Percentiles rank a stretch among this genome's conserved stretches.
Conservation (phyloP, 2,113 vertebrate genomes). For the Sigmodon hispidus region DNA sequence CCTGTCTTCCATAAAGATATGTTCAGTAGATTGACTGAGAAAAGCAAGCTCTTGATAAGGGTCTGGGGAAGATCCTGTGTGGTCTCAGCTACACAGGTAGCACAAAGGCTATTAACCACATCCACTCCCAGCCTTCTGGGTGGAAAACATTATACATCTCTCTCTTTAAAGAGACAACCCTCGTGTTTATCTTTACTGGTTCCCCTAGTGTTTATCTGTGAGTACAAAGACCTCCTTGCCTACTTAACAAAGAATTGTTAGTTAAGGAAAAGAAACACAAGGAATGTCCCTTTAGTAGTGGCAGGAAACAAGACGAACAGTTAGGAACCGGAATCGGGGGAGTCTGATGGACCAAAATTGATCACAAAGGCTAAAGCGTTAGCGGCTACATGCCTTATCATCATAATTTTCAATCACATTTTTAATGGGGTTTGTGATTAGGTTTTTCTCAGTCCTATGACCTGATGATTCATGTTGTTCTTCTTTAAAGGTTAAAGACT, state of each 20-base stretch:
- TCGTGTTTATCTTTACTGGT: background rate
- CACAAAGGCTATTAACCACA: background rate
- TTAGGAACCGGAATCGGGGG: background rate
- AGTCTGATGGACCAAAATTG: background rate
- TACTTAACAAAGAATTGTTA: background rate
- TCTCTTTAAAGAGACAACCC: background rate
- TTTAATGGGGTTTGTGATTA: background rate
- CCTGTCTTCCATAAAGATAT: background rate
- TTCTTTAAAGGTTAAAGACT: constrained; percentile 3
- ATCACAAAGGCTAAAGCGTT: background rate
- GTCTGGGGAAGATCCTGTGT: background rate
- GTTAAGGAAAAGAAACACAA: background rate
- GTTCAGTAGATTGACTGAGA: background rate
- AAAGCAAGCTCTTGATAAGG: background rate
- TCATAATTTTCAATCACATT: background rate
- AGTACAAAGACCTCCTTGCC: no score
- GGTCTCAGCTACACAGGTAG: background rate
- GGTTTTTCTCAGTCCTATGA: background rate
- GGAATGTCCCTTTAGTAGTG: background rate
- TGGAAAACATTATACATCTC: background rate
- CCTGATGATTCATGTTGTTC: background rate
- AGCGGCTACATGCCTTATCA: background rate
- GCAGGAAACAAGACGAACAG: background rate
- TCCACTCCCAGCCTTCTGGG: background rate
- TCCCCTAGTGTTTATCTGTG: background rate